These are phyloP conservation scores for Itoplectis maculator DNA, from an alignment of 2,888 invertebrate species.

Conservation along the genomic window DNA sequence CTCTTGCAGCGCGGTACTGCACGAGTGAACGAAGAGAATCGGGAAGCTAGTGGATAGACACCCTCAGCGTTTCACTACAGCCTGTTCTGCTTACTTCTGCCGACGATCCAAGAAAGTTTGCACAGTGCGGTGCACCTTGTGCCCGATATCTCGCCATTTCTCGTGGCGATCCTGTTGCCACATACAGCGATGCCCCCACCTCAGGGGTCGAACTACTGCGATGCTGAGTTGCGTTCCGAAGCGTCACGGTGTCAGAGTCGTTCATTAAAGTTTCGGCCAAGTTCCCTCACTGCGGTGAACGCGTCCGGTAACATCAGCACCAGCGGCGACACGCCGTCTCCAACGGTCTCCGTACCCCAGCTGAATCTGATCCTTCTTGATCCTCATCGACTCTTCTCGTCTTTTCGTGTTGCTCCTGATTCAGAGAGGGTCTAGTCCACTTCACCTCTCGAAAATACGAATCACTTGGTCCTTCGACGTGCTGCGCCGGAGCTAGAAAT, in stretches of 20 bases:
- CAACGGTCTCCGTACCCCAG: constrained; percentile 2
- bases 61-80: constrained; percentile 13
- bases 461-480: neutral
- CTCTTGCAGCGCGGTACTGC: constrained; percentile 27
- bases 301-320: constrained; percentile 50
- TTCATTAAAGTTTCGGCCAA: constrained; percentile 80
- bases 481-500: neutral
- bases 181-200: constrained; percentile 21
- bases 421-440: neutral
- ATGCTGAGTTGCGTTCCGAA: constrained; percentile 20
- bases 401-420: constrained; percentile 32
- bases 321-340: constrained; percentile 22
- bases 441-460: neutral
- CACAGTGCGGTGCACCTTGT: constrained; percentile 38
- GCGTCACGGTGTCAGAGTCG: constrained; percentile 71
- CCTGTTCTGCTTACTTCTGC: constrained; percentile 42
- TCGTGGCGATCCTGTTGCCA: constrained; percentile 10
- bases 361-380: constrained; percentile 9
- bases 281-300: constrained; percentile 68
- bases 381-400: constrained; percentile 5
- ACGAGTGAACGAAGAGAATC: constrained; percentile 35
- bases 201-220: constrained; percentile 24
- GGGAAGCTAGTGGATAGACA: constrained; percentile 22
- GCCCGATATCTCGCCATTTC: constrained; percentile 32
- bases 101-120: constrained; percentile 54